Conservation (phyloP, 1,140 invertebrate genomes). For the Protaetia brevitarsis region DNA sequence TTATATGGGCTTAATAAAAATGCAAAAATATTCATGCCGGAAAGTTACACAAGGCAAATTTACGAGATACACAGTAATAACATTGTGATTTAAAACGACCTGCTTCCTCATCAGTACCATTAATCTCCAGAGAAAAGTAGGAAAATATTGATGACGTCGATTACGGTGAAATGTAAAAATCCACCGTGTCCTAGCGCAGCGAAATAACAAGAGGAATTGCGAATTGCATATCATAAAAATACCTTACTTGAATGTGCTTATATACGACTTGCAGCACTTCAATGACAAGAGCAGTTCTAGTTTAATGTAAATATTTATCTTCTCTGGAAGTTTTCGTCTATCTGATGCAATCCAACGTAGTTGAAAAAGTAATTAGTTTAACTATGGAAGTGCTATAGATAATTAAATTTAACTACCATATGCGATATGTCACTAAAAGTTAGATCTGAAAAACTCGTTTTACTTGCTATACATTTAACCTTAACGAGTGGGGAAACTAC, state of each 20-base stretch:
- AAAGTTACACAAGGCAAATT: conserved; percentile 1
- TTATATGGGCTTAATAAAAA: conserved; percentile 1
- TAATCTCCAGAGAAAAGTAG: background rate
- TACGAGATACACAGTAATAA: conserved; percentile 1
- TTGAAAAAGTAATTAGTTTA: background rate
- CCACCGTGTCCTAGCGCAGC: background rate
- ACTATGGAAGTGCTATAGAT: too few relatives aligned
- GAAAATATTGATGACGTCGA: background rate
- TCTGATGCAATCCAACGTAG: too few relatives aligned
- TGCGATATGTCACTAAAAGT: too few relatives aligned
- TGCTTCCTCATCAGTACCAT: conserved; percentile 1
- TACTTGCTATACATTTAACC: background rate
- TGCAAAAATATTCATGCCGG: background rate
- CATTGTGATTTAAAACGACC: background rate
- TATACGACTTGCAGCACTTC: conserved; percentile 3
- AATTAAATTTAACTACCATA: too few relatives aligned
- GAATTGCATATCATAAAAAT: background rate
- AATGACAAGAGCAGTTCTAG: background rate
- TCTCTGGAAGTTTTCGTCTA: too few relatives aligned
- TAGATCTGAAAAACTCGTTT: too few relatives aligned
- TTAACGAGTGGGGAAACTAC: background rate
- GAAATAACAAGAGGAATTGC: background rate
- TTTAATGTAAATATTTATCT: conserved; percentile 1
- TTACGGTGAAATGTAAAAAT: background rate
- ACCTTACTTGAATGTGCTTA: background rate